These are phyloP conservation scores for Eutolmus rufibarbis DNA, from an alignment of 2,888 invertebrate genomes.

Conservation along the genomic window DNA sequence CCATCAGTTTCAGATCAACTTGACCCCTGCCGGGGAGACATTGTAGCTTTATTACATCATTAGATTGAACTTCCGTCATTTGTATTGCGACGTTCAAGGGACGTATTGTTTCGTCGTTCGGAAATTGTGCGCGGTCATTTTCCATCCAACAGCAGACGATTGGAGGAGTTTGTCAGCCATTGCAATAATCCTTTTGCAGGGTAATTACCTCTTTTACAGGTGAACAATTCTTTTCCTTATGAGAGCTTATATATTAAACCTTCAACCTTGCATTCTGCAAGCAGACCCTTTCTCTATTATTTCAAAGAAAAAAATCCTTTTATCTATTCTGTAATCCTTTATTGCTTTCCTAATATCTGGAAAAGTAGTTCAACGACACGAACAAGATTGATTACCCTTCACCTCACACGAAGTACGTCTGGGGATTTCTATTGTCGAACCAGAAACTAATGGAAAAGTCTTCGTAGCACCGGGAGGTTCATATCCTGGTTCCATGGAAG, in stretches of 20 bases:
- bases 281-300: not conserved
- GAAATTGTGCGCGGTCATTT: slow-evolving; percentile 39
- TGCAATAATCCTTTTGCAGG: not conserved
- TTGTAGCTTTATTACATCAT: slow-evolving; percentile 40
- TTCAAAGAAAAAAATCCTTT: not conserved
- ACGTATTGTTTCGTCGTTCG: slow-evolving; percentile 25
- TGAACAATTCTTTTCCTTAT: not conserved
- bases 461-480: not conserved
- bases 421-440: slow-evolving; percentile 21
- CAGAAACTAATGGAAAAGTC: slow-evolving; percentile 31
- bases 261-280: not conserved
- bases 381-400: slow-evolving; percentile 33
- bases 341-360: slow-evolving; percentile 15
- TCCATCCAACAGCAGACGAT: not conserved
- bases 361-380: slow-evolving; percentile 25
- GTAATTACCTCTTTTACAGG: not conserved
- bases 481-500: not conserved
- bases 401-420: slow-evolving; percentile 17
- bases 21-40: slow-evolving; percentile 27
- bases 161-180: not conserved
- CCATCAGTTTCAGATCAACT: slow-evolving; percentile 42
- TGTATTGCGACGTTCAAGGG: not conserved
- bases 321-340: slow-evolving; percentile 36
- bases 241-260: not conserved
- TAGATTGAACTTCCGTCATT: slow-evolving; percentile 24